Evolutionary conservation across 2,888 invertebrate genomes (phyloP).

Genomic region (Pandemis corylana): DNA sequence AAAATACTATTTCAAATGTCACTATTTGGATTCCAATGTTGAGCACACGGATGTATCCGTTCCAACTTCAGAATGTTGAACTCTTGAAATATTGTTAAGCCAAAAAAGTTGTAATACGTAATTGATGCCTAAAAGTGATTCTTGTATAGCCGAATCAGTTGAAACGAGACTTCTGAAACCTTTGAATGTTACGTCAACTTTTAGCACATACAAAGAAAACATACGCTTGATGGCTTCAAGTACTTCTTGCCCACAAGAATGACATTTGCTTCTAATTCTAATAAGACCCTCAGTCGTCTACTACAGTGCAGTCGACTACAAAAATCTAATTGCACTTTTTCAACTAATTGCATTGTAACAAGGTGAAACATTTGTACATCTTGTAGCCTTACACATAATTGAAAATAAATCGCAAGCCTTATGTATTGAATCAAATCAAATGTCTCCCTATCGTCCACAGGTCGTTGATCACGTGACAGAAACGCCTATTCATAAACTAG

Average conservation of each 20-base stretch:
- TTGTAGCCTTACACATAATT: too few relatives aligned
- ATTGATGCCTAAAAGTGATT: not conserved
- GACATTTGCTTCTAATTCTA: not conserved
- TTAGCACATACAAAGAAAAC: too few relatives aligned
- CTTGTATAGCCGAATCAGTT: not conserved
- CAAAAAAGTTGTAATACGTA: conserved; percentile 16
- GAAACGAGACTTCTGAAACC: too few relatives aligned
- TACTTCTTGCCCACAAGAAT: too few relatives aligned
- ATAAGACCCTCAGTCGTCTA: too few relatives aligned
- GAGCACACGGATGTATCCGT: conserved; percentile 12
- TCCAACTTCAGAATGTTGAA: not conserved
- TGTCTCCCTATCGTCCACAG: not conserved
- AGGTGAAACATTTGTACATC: too few relatives aligned
- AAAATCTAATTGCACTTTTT: too few relatives aligned
- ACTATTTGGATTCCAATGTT: conserved; percentile 44
- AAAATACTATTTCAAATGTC: conserved; percentile 40
- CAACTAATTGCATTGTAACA: too few relatives aligned
- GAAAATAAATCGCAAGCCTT: too few relatives aligned
- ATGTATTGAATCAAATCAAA: too few relatives aligned
- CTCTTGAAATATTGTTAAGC: not conserved
- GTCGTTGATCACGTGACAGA: not conserved
- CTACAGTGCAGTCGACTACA: too few relatives aligned
- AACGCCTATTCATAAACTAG: not conserved
- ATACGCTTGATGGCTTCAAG: not conserved
- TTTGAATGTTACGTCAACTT: too few relatives aligned